phyloP scores from a whole-genome alignment of 2,113 vertebrate genomes.

The Hepsetus odoe region DNA sequence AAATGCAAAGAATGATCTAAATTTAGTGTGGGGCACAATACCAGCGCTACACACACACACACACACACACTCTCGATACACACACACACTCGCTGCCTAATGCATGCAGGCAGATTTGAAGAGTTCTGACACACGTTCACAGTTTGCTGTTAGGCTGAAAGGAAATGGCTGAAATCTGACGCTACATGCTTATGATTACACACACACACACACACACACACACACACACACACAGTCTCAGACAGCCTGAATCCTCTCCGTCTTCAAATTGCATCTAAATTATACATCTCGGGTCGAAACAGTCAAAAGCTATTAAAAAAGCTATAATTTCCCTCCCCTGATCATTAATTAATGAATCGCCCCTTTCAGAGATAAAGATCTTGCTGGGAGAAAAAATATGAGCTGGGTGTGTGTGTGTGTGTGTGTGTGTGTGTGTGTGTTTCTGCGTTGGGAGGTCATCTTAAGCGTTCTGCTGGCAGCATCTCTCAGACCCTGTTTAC shows the following conservation, averaged over 20 bases:
- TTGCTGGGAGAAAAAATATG: neutral
- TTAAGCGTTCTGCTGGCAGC: no score
- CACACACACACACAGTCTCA: conserved; percentile 14
- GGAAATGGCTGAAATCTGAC: neutral
- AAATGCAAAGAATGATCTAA: neutral
- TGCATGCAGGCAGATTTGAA: neutral
- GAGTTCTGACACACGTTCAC: conserved; percentile 13
- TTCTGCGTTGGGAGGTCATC: no score
- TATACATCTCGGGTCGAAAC: conserved; percentile 15
- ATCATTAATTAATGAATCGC: conserved; percentile 43
- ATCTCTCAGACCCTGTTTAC: no score
- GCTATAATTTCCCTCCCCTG: conserved; percentile 16
- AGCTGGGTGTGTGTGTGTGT: conserved; percentile 16
- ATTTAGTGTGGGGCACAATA: neutral
- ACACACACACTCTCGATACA: conserved; percentile 7
- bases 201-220: conserved; percentile 21
- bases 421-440: neutral
- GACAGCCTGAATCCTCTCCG: conserved; percentile 4
- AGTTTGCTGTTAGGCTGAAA: conserved; percentile 6
- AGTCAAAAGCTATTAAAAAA: conserved; percentile 32
- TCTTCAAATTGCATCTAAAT: conserved; percentile 5
- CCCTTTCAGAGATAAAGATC: conserved; percentile 26
- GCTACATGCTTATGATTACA: neutral
- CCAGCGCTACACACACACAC: neutral
- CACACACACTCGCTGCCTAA: neutral